Evolutionary conservation across 2,888 invertebrate genomes (phyloP).

Genomic region (Dolichomitus sp.): DNA sequence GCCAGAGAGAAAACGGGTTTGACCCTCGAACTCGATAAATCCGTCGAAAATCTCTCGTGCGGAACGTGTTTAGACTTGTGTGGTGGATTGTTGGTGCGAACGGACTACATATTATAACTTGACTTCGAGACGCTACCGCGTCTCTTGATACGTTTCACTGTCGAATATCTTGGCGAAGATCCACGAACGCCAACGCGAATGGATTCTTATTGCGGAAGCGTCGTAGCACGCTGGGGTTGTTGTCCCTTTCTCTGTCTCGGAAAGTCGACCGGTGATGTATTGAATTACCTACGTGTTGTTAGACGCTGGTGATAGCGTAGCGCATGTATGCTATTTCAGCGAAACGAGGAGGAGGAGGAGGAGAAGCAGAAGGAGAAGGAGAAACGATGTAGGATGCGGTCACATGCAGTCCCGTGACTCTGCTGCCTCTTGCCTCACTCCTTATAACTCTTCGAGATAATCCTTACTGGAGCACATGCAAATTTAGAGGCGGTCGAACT

Average conservation of each 20-base stretch:
- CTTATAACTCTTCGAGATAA: conserved; percentile 32
- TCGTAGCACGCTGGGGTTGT: conserved; percentile 52
- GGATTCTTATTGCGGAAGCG: conserved; percentile 53
- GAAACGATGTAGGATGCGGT: conserved; percentile 66
- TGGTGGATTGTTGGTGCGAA: background rate
- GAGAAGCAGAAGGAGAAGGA: background rate
- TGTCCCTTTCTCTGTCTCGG: conserved; percentile 61
- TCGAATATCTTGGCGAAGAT: conserved; percentile 24
- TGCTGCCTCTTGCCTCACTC: conserved; percentile 61
- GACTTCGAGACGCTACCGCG: background rate
- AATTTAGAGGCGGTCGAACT: background rate
- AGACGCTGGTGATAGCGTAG: conserved; percentile 23
- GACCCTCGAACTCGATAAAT: conserved; percentile 65
- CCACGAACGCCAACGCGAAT: conserved; percentile 14
- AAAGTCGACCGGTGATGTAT: conserved; percentile 58
- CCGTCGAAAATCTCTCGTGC: background rate
- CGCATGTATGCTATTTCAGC: conserved; percentile 37
- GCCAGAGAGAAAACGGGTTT: conserved; percentile 58
- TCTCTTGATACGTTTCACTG: too few species aligned
- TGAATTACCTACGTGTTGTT: conserved; percentile 55
- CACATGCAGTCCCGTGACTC: conserved; percentile 69
- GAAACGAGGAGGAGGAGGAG: conserved; percentile 36
- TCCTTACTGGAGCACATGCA: conserved; percentile 7
- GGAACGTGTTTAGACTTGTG: conserved; percentile 5
- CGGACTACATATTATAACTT: background rate